Conservation (phyloP, 2,888 invertebrate genomes). For the Patella caerulea region DNA sequence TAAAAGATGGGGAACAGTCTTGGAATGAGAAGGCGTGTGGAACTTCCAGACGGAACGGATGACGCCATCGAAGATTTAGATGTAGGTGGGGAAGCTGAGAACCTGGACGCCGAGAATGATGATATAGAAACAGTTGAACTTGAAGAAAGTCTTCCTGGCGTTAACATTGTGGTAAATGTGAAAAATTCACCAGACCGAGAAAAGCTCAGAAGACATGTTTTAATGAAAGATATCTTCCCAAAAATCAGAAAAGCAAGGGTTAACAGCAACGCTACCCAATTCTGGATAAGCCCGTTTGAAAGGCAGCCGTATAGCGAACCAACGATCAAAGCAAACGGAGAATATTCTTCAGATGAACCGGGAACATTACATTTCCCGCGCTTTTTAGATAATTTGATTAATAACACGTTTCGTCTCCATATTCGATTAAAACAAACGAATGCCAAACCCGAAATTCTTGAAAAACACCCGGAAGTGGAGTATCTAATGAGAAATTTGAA, state of each 20-base stretch:
- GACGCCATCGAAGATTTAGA: too few relatives aligned
- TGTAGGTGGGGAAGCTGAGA: too few relatives aligned
- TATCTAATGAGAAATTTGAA: constrained; percentile 20
- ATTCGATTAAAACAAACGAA: not conserved
- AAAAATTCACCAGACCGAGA: not conserved
- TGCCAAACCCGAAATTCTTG: constrained; percentile 3
- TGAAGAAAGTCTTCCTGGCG: too few relatives aligned
- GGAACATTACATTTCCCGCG: constrained; percentile 6
- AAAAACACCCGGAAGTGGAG: not conserved
- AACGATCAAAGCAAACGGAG: constrained; percentile 6
- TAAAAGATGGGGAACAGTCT: too few relatives aligned
- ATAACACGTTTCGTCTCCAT: constrained; percentile 14
- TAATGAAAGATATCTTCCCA: not conserved
- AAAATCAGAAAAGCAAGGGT: not conserved
- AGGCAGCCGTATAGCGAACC: not conserved
- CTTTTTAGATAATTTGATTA: constrained; percentile 13
- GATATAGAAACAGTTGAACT: too few relatives aligned
- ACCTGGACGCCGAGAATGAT: too few relatives aligned
- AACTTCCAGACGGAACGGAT: too few relatives aligned
- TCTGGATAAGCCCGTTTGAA: constrained; percentile 26
- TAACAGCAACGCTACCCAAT: not conserved
- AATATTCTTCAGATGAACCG: not conserved
- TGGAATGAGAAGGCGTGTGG: too few relatives aligned
- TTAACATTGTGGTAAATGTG: too few relatives aligned
- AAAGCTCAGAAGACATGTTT: not conserved